Base-by-base conservation (phyloP, 2,888 invertebrate species). In the Anoplius nigerrimus region DNA sequence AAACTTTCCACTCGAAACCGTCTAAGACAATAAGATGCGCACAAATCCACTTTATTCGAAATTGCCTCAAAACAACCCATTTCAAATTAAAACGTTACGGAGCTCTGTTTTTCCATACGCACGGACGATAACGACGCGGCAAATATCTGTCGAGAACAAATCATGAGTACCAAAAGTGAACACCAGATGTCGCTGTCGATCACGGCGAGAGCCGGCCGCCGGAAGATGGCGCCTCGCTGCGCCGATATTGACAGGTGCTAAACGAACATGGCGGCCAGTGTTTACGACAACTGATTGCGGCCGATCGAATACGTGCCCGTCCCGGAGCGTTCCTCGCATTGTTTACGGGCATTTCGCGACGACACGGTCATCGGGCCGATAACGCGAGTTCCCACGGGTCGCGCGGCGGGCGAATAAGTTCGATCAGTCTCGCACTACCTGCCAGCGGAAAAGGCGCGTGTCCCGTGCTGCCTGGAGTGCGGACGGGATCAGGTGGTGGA, bases 211-310 rank as follows among this genome's bases (percentile, higher is more conserved):
- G 34, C 34, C 34, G 46, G 58, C 8, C 16, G 18, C 11, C 73
- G 70, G 57, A 21, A 81, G 83, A 79, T 84, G 83, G 80, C 81
- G 72, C 18, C 55, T 48, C 56, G 15, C 57, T 70, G 55, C 72
- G 21, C 34, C 20, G 66, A 73, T 84, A 86, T 86, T 86, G 87
- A 87, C 86, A 87, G 85, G 82, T 86, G 84, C 78, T 72, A 67
- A 69, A 62, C 72, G 79, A 84, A 83, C 81, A 87, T 87, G 87
- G 87, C 87, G 86, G 73, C 82, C 76, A 87, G 85, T 87, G 87
- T 87, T 87, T 87, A 87, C 86, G 86, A 87, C 85, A 87, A 87
- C 86, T 86, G 87, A 86, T 87, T 80, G 74, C 65, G 67, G 59
- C 56, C 75, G 81, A 79, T 82, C 75, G 76, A 76, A 76, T 72